phyloP scores from a whole-genome alignment of 2,888 invertebrate species.

The Lamproptera curius region DNA sequence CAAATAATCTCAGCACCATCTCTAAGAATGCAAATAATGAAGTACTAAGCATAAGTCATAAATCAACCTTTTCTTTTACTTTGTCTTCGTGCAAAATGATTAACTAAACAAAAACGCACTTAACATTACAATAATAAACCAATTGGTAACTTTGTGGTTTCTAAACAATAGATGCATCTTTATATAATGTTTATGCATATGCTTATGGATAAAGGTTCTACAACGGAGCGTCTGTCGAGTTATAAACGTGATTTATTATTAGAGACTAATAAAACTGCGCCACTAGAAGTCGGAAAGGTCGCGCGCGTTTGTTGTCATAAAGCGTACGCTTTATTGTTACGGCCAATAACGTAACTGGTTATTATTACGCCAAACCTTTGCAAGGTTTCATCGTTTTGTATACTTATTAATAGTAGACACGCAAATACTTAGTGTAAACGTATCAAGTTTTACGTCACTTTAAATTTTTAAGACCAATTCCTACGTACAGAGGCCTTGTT shows the following conservation, averaged over 20 bases:
- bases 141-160: too few species aligned
- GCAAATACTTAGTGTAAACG: neutral
- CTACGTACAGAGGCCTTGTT: too few species aligned
- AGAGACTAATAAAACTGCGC: conserved; percentile 43
- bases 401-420: neutral
- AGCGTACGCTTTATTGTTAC: conserved; percentile 54
- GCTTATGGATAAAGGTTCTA: neutral
- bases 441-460: neutral
- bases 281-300: conserved; percentile 50
- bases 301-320: conserved; percentile 50
- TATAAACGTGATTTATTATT: conserved; percentile 51
- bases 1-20: too few species aligned
- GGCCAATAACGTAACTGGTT: conserved; percentile 40
- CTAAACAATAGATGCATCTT: too few species aligned
- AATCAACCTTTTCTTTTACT: too few species aligned
- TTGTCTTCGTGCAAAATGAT: too few species aligned
- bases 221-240: conserved; percentile 26
- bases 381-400: conserved; percentile 18
- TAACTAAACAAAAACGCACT: conserved; percentile 29
- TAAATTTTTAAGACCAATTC: too few species aligned
- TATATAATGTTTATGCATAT: neutral
- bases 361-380: conserved; percentile 44
- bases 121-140: too few species aligned
- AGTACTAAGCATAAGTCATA: too few species aligned
- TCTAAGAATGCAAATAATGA: too few species aligned